phyloP scores from a whole-genome alignment of 2,888 invertebrate genomes.

The Oscheius onirici region DNA sequence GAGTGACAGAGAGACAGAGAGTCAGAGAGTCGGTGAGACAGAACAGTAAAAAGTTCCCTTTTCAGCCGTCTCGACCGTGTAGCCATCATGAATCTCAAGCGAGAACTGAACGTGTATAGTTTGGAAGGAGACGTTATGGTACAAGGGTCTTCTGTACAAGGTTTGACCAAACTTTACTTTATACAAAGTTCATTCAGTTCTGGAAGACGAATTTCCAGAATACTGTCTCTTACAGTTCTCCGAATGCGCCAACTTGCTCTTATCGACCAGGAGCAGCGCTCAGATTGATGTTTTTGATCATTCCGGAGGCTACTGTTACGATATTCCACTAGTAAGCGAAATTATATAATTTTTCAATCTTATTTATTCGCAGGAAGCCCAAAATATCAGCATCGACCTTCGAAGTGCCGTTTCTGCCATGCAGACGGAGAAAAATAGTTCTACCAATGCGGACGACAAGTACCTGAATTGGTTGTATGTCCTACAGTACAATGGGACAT shows the following conservation, averaged over 20 bases:
- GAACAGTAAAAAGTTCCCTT: no score
- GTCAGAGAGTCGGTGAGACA: no score
- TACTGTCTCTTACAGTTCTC: slow-evolving; percentile 56
- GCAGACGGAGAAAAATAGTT: slow-evolving; percentile 40
- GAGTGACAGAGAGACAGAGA: no score
- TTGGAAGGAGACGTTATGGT: slow-evolving; percentile 38
- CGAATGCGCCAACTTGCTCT: slow-evolving; percentile 41
- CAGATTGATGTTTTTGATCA: slow-evolving; percentile 59
- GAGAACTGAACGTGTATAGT: slow-evolving; percentile 45
- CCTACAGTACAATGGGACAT: slow-evolving; percentile 54
- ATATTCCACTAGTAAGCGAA: slow-evolving; percentile 40
- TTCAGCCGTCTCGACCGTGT: slow-evolving; percentile 48
- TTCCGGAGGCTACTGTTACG: slow-evolving; percentile 54
- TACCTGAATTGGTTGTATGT: slow-evolving; percentile 46
- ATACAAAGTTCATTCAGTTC: slow-evolving; percentile 36
- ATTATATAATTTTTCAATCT: no score
- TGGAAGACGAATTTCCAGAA: slow-evolving; percentile 53
- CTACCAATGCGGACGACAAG: slow-evolving; percentile 39
- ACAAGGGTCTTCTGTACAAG: slow-evolving; percentile 51
- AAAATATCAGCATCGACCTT: slow-evolving; percentile 42
- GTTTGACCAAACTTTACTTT: slow-evolving; percentile 6
- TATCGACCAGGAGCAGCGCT: slow-evolving; percentile 54
- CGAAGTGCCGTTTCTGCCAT: slow-evolving; percentile 44
- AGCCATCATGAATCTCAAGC: slow-evolving; percentile 46
- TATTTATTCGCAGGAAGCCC: slow-evolving; percentile 30